Conservation (phyloP, 2,797 vertebrate genomes). For the Macrochelys suwanniensis region DNA sequence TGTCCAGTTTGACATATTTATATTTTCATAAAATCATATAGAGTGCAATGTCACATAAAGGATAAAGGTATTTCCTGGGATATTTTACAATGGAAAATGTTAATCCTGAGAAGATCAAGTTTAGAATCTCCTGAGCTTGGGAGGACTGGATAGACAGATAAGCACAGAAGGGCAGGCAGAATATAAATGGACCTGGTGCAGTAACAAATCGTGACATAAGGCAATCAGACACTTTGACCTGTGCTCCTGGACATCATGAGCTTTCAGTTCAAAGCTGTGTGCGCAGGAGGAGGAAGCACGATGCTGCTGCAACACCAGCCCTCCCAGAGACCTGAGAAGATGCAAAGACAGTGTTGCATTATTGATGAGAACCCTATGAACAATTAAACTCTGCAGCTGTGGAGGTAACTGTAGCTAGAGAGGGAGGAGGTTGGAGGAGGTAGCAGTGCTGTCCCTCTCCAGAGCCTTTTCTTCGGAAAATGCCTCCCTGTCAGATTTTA, state of each 20-base stretch:
- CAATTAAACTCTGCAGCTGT: neutral
- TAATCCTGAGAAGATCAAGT: neutral
- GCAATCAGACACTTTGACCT: neutral
- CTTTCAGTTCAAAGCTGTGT: neutral
- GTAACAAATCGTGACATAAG: neutral
- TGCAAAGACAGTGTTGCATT: neutral
- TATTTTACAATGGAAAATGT: neutral
- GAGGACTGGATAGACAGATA: neutral
- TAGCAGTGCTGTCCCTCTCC: neutral
- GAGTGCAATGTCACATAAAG: neutral
- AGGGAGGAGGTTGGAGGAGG: neutral
- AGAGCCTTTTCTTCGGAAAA: neutral
- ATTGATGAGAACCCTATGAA: neutral
- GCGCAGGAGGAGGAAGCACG: neutral
- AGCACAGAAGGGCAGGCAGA: neutral
- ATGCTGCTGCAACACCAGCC: neutral
- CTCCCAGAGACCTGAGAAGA: rapidly evolving
- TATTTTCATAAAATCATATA: no score
- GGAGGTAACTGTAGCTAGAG: rapidly evolving
- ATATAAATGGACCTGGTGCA: rapidly evolving
- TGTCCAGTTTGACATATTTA: no score
- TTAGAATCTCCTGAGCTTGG: neutral
- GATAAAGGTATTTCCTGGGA: neutral
- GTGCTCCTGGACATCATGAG: neutral
- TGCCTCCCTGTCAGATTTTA: neutral